phyloP scores from a whole-genome alignment of 2,797 vertebrate species.

The Xenops minutus region DNA sequence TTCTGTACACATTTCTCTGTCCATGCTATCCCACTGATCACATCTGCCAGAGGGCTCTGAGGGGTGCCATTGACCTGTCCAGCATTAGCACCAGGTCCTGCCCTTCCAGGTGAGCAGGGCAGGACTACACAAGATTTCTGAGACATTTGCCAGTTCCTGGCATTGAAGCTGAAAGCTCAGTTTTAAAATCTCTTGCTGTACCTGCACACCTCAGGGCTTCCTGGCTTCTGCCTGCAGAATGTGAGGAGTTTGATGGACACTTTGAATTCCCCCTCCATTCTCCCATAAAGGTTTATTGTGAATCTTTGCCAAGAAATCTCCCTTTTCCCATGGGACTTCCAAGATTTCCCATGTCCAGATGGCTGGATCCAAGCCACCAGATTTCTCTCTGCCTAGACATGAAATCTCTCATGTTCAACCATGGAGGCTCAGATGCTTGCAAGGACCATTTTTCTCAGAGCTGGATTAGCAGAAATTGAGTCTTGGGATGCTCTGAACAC shows the following conservation, averaged over 20 bases:
- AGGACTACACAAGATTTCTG: neutral
- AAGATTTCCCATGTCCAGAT: neutral
- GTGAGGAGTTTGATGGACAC: neutral
- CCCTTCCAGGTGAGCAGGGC: neutral
- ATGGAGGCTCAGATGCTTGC: neutral
- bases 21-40: neutral
- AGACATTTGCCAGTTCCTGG: neutral
- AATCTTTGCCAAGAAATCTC: constrained; percentile 10
- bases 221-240: neutral
- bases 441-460: neutral
- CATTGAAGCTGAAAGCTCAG: neutral
- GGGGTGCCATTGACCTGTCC: neutral
- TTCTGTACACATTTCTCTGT: neutral
- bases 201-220: neutral
- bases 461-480: neutral
- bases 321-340: neutral
- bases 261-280: neutral
- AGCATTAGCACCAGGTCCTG: neutral
- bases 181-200: neutral
- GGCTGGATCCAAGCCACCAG: neutral
- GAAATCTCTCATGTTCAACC: neutral
- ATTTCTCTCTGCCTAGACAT: neutral
- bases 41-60: neutral
- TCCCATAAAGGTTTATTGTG: neutral
- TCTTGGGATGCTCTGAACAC: neutral